These are phyloP conservation scores for Pelagia noctiluca DNA, from an alignment of 30 jellyfish, hydroid and myxozoan genomes.

Conservation along the genomic window DNA sequence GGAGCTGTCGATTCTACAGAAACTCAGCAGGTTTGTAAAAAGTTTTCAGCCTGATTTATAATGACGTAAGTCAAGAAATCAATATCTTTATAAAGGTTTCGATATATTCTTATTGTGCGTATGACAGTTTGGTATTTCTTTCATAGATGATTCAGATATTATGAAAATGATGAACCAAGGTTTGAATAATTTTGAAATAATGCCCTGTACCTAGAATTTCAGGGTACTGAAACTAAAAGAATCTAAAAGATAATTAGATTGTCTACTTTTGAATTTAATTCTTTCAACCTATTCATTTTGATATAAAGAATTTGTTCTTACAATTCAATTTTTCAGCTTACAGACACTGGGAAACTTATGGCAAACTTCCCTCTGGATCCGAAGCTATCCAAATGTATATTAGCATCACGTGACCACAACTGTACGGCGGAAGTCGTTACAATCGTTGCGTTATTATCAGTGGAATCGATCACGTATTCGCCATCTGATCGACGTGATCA, in stretches of 20 bases:
- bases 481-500: constrained; percentile 86
- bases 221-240: too few species aligned
- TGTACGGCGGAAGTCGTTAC: constrained; percentile 93
- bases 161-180: neutral
- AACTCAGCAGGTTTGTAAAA: constrained; percentile 64
- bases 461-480: constrained; percentile 80
- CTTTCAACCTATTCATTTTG: too few species aligned
- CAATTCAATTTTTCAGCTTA: constrained; percentile 51
- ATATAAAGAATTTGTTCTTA: neutral
- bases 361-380: constrained; percentile 96
- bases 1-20: constrained; percentile 95
- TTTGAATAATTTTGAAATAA: too few species aligned
- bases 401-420: constrained; percentile 80
- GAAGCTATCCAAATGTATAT: constrained; percentile 73
- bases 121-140: neutral
- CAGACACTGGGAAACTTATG: constrained; percentile 88
- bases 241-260: too few species aligned
- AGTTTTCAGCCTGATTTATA: neutral
- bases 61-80: neutral
- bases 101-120: neutral
- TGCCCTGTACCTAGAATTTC: too few species aligned
- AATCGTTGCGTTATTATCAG: constrained; percentile 86
- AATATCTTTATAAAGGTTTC: neutral
- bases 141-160: neutral
- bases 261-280: too few species aligned